phyloP scores from a whole-genome alignment of 2,797 vertebrate genomes.

The Hapalemur alaotrensis region DNA sequence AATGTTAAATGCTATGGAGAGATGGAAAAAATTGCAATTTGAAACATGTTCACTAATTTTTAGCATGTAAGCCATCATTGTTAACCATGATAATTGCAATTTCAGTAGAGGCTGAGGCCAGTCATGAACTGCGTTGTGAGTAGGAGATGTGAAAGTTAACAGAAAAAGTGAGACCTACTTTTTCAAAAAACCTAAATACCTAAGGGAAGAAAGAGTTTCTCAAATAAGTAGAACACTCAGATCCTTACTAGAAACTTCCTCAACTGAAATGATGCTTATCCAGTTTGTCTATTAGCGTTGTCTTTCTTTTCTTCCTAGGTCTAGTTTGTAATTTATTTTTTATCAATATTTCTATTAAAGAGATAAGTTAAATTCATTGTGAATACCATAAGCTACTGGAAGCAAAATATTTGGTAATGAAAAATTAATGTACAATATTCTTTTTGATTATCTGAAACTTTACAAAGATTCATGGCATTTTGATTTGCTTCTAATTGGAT shows the following conservation, averaged over 20 bases:
- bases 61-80: background rate
- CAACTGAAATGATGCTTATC: background rate
- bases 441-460: background rate
- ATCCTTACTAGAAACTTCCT: background rate
- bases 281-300: background rate
- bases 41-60: background rate
- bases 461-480: background rate
- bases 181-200: background rate
- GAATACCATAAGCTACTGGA: background rate
- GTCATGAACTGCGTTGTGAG: background rate
- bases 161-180: background rate
- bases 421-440: background rate
- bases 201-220: background rate
- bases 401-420: background rate
- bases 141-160: background rate
- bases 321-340: background rate
- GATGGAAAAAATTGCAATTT: background rate
- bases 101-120: background rate
- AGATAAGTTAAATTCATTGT: background rate
- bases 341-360: background rate
- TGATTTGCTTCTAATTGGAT: slow-evolving; percentile 16
- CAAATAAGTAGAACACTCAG: background rate
- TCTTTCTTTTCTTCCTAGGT: background rate
- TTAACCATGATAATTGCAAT: background rate
- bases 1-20: background rate